Evolutionary conservation across 2,888 invertebrate species (phyloP).

Genomic region (Drosophila algonquin): DNA sequence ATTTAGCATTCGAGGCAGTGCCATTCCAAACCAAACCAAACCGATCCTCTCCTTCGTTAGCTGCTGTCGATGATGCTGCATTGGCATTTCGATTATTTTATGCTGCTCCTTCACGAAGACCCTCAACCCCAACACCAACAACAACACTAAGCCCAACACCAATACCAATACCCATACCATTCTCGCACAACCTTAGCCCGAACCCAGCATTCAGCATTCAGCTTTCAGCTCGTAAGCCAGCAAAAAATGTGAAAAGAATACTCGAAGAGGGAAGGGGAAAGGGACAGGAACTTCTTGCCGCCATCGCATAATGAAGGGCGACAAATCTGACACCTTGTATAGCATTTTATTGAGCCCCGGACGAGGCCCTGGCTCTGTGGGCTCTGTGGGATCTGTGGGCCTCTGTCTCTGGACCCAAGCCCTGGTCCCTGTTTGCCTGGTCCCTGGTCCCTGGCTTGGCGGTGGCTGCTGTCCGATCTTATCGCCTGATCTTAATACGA

Average conservation of each 20-base stretch:
- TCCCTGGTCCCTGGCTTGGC: background rate
- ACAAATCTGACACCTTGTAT: constrained; percentile 84
- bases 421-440: constrained; percentile 25
- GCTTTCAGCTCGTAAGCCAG: constrained; percentile 60
- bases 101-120: constrained; percentile 22
- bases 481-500: constrained; percentile 83
- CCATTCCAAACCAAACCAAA: background rate
- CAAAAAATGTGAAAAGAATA: constrained; percentile 47
- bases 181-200: background rate
- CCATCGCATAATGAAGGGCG: constrained; percentile 83
- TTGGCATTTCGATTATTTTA: constrained; percentile 76
- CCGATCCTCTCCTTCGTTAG: background rate
- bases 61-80: constrained; percentile 39
- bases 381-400: constrained; percentile 1
- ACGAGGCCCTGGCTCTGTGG: constrained; percentile 26
- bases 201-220: background rate
- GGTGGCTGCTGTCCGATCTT: constrained; percentile 77
- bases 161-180: background rate
- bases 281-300: constrained; percentile 47
- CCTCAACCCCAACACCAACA: constrained; percentile 3
- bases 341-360: constrained; percentile 80
- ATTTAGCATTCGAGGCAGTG: background rate
- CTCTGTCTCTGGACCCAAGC: constrained; percentile 28
- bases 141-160: background rate
- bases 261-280: background rate